Percentiles rank a stretch among this genome's conserved stretches.
phyloP scores from a whole-genome alignment of 2,113 vertebrate species.

The Gallinago media region DNA sequence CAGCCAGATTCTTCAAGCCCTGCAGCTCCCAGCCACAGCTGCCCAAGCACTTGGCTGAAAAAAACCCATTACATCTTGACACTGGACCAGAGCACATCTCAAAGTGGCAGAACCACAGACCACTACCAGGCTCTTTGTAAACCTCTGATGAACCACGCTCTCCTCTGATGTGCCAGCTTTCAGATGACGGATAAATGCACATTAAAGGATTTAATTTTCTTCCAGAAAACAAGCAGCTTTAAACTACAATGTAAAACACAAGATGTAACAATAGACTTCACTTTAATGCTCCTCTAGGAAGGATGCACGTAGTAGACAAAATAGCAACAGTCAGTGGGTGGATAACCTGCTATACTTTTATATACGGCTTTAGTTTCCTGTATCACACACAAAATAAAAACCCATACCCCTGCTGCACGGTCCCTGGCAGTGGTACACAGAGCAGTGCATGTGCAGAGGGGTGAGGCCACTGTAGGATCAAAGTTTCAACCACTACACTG shows the following conservation, averaged over 20 bases:
- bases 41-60: background rate
- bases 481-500: background rate
- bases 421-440: background rate
- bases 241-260: background rate
- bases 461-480: background rate
- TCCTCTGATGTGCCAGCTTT: background rate
- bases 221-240: background rate
- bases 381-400: background rate
- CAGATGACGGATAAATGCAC: background rate
- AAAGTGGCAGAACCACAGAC: background rate
- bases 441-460: background rate
- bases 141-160: background rate
- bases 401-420: rapidly evolving
- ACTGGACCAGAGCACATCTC: background rate
- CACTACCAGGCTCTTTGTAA: background rate
- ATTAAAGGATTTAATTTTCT: background rate
- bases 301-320: background rate
- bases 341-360: background rate
- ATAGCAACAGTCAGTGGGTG: background rate
- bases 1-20: background rate
- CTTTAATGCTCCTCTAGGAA: background rate
- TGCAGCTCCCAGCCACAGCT: too few species aligned
- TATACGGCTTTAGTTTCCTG: background rate
- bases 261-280: background rate
- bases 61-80: rapidly evolving